Base-by-base conservation (phyloP, 1,140 invertebrate genomes). In the Ceratina australensis region DNA sequence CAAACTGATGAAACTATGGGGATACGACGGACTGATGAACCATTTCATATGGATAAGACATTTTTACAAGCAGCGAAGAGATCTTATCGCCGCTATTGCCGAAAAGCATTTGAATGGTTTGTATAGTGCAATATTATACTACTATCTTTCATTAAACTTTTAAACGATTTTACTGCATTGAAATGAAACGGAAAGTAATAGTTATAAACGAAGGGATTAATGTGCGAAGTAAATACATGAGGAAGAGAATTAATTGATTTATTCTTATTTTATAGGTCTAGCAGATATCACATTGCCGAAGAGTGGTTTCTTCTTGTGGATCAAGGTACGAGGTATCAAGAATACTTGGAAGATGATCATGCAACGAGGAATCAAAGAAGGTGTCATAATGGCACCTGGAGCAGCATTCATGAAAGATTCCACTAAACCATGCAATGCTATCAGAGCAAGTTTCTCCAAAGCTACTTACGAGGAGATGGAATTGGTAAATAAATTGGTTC, bases 221-320 rank as follows among this genome's bases (percentile, higher is more conserved):
- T n/a, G n/a, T n/a, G n/a, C n/a, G n/a, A n/a, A n/a, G n/a, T n/a
- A n/a, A n/a, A 52, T 52, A 4, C 3, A 2, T 2, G 50, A 52
- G 10, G 3, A 10, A 52, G 12, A 52, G 50, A 52, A 52, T 4
- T 52, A 49, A 7, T 49, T 49, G 47, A 15, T 15, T 49, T 49
- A 33, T 3, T 52, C 47, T 18, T 56, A 3, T 54, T 75, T 74
- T 77, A 8, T 87, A 93, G 94, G 93, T 50, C 88, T 96, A 2
- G 95, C 93, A 5, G 94, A 95, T 56, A 96, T 96, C 94, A 85
- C 90, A 8, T 83, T 93, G 49, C 96, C 96, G 0, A 88, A 89
- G 1, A 96, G 94, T 18, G 96, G 96, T 1, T 95, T 97, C 93
- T 97, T 96, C 90, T 91, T 96, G 15, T 97, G 96, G 96, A 93